phyloP scores from a whole-genome alignment of 2,797 vertebrate species.

The Buphagus erythrorhynchus region DNA sequence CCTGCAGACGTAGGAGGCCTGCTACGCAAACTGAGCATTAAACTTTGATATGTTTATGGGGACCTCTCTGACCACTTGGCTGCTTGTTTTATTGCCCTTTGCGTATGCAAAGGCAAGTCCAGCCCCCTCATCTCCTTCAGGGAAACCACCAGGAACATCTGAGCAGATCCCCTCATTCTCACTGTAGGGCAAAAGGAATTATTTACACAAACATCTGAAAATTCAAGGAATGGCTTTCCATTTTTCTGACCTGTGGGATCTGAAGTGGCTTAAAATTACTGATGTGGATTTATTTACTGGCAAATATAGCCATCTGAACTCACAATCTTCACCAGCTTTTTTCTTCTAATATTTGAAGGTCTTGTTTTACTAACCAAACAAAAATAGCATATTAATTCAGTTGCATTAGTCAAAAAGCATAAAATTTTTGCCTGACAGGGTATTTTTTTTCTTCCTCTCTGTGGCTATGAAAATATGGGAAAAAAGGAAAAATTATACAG shows the following conservation, averaged over 20 bases:
- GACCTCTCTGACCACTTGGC: constrained; percentile 31
- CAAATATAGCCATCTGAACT: background rate
- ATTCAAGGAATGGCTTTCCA: background rate
- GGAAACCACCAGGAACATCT: background rate
- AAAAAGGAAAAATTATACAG: background rate
- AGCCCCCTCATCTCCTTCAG: background rate
- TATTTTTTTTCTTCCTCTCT: background rate
- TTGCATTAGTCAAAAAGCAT: background rate
- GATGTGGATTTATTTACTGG: background rate
- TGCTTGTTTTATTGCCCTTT: background rate
- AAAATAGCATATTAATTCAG: background rate
- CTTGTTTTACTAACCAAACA: background rate
- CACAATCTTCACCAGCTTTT: background rate
- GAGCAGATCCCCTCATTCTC: background rate
- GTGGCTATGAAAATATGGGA: fast-evolving
- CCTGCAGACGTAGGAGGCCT: background rate
- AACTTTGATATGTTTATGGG: constrained; percentile 21
- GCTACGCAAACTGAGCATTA: background rate
- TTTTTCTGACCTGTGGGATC: background rate
- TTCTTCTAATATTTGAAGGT: background rate
- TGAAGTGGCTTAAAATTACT: background rate
- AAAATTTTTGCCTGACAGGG: background rate
- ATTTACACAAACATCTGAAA: background rate
- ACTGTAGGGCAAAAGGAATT: background rate
- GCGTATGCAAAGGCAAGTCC: background rate